A percentile compares a stretch with the other conserved stretches of the same genome.
Conservation (phyloP, 1,140 invertebrate genomes). For the roundworm (Caenorhabditis elegans) region DNA sequence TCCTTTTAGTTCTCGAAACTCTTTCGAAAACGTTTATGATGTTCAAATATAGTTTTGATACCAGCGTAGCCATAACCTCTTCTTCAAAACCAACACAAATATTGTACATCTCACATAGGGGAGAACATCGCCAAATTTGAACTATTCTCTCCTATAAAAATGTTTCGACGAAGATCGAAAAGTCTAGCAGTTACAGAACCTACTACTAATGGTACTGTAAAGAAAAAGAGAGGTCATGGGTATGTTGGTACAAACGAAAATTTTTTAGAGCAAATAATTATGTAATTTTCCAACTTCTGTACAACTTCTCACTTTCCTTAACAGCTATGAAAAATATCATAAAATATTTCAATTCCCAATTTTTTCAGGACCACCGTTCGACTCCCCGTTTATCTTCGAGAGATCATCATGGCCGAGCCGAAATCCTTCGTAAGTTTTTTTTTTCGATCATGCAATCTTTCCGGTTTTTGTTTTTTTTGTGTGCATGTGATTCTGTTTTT, state of each 20-base stretch:
- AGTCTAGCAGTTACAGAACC: not conserved
- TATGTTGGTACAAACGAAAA: no score
- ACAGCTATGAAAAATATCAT: no score
- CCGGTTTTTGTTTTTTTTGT: not conserved
- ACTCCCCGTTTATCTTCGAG: not conserved
- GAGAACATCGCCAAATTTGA: not conserved
- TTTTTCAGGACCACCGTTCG: not conserved
- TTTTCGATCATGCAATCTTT: not conserved
- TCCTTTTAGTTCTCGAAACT: not conserved
- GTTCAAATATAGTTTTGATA: not conserved
- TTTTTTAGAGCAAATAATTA: no score
- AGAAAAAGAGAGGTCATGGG: constrained; percentile 15
- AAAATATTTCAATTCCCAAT: no score
- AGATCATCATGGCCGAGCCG: not conserved
- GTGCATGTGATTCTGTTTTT: not conserved
- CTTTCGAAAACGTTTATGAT: not conserved
- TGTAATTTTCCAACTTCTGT: no score
- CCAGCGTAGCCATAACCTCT: not conserved
- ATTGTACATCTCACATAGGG: not conserved
- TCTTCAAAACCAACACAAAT: not conserved
- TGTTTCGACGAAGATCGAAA: not conserved
- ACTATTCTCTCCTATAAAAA: not conserved
- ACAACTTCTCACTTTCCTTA: no score
- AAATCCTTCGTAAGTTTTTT: not conserved
- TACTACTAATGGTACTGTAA: not conserved